Evolutionary conservation across 1,140 invertebrate genomes (phyloP), one percentile per base, ranked within the genome.

Genomic region (Mercenaria mercenaria): DNA sequence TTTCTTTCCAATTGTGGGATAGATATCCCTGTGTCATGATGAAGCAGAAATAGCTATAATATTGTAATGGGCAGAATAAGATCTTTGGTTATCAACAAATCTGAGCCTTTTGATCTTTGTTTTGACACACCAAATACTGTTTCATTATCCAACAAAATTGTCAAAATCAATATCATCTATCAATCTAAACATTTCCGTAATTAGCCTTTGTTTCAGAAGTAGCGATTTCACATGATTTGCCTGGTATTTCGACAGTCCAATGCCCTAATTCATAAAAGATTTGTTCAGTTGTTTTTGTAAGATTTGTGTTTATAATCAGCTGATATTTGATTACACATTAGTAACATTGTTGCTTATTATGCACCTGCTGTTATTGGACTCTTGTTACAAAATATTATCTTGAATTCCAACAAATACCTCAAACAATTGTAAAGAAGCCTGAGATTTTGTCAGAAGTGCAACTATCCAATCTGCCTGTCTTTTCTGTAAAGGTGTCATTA

Each of bases 91-190:
- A 72, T 72, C 37, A 39, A 20, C 11, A 18, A 72, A 72, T 72
- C 34, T 39, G 18, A 72, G 67, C 67, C 15, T 41, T 13, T 72
- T 72, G 67, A 72, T 72, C 67, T 20, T 1, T 8, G 26, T 72
- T 72, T 72, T 72, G 37, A 72, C 67, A 72, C 67, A 39, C 34
- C 67, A 72, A 72, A 72, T 39, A 34, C 34, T 72, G 34, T 72
- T 72, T 20, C 34, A 72, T 39, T 72, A 76, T 50, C 43, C 34
- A 1, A 29, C 72, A 47, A 29, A 50, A 13, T 79, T 79, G 76
- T 79, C 34, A 37, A 76, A 79, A 56, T 79, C 76, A 79, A 79
- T 79, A 79, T 50, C 76, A 34, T 11, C 47, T 32, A 79, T 79
- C 2, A 37, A 56, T 76, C 72, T 72, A 72, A 67, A 74, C 41